Evolutionary conservation across 2,797 vertebrate species (phyloP).

Genomic region (Falco cherrug): DNA sequence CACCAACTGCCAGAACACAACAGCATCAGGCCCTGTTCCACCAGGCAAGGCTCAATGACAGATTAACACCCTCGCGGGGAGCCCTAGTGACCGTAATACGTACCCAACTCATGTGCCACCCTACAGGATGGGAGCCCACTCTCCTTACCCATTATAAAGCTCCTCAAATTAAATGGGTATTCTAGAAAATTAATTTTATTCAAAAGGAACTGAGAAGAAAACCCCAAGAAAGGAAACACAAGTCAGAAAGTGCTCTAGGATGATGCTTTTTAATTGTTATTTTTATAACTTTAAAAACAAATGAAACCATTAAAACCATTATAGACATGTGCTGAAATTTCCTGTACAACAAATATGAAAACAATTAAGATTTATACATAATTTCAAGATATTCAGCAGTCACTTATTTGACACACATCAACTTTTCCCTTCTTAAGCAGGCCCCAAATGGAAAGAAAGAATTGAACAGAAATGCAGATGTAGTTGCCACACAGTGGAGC

Average conservation of each 20-base stretch:
- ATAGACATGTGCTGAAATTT: conserved; percentile 69
- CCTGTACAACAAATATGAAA: conserved; percentile 78
- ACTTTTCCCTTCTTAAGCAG: conserved; percentile 67
- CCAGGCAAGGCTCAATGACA: background rate
- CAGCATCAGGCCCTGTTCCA: background rate
- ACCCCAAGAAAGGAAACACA: background rate
- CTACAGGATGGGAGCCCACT: background rate
- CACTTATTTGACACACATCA: conserved; percentile 69
- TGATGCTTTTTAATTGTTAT: conserved; percentile 78
- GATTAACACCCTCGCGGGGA: rapidly evolving
- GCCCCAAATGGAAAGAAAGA: conserved; percentile 1
- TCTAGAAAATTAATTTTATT: background rate
- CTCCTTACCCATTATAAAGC: background rate
- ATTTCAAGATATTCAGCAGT: conserved; percentile 75
- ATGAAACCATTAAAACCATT: conserved; percentile 74
- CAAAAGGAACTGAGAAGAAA: background rate
- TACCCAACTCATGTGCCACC: background rate
- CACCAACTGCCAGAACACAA: background rate
- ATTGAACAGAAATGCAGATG: conserved; percentile 22
- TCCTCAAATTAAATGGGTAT: background rate
- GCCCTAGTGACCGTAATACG: background rate
- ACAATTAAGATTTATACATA: conserved; percentile 73
- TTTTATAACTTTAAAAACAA: conserved; percentile 72
- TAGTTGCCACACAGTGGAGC: conserved; percentile 4
- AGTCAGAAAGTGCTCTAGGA: conserved; percentile 10